Percentiles rank a stretch among this genome's conserved stretches.
Evolutionary conservation across 2,113 vertebrate species (phyloP).

Genomic region (Corythaixoides concolor): DNA sequence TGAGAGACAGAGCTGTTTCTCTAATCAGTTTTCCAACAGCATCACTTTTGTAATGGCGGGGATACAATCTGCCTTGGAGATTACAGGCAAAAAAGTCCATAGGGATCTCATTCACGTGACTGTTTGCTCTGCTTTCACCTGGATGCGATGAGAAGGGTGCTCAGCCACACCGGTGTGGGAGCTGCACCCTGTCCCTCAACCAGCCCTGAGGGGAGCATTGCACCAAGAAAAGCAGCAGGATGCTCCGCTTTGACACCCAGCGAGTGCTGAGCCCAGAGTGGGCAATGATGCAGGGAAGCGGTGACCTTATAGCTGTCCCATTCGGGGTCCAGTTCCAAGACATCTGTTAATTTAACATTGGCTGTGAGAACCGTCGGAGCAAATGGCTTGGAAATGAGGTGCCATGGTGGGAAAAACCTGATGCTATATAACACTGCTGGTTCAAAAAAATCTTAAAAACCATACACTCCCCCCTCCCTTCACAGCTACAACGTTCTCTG

Average conservation of each 20-base stretch:
- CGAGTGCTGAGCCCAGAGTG: background rate
- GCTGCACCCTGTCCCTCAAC: background rate
- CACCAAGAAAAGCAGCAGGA: background rate
- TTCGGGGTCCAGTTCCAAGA: background rate
- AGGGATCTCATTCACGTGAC: background rate
- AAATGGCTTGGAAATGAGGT: constrained; percentile 1
- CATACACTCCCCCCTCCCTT: background rate
- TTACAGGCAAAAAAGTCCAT: background rate
- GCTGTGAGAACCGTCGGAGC: background rate
- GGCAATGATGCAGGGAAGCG: background rate
- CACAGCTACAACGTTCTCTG: background rate
- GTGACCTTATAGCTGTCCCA: background rate
- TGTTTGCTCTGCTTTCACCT: background rate
- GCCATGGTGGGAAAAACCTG: background rate
- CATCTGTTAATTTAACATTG: constrained; percentile 23
- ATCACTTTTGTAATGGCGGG: background rate
- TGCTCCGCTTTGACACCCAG: background rate
- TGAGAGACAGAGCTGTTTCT: background rate
- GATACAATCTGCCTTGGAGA: background rate
- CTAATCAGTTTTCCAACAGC: background rate
- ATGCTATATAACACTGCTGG: background rate
- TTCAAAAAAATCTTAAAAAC: background rate
- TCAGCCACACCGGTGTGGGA: rapidly evolving
- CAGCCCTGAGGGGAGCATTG: background rate
- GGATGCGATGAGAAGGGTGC: background rate